These are phyloP conservation scores for Periphyllus acericola DNA, from an alignment of 2,888 invertebrate species.

Conservation along the genomic window DNA sequence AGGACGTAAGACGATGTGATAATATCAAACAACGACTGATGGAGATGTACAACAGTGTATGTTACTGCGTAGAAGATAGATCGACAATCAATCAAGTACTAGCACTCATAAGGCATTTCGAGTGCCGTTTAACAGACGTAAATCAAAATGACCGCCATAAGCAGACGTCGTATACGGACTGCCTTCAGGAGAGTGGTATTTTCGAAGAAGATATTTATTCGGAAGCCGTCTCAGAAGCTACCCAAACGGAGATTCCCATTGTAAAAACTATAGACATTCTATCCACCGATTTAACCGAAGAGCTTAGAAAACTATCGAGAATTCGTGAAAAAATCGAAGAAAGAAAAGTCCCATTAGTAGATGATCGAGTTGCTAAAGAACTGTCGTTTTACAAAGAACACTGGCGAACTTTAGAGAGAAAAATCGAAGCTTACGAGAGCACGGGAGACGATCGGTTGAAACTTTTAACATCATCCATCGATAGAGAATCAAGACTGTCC, in stretches of 20 bases:
- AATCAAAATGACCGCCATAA: constrained; percentile 61
- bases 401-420: constrained; percentile 74
- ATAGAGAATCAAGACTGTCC: constrained; percentile 73
- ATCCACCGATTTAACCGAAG: constrained; percentile 70
- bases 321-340: constrained; percentile 74
- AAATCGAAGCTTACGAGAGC: constrained; percentile 75
- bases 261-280: constrained; percentile 47
- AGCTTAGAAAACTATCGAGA: constrained; percentile 75
- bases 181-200: constrained; percentile 80
- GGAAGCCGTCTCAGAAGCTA: constrained; percentile 51
- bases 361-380: constrained; percentile 70
- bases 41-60: constrained; percentile 63
- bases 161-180: constrained; percentile 66
- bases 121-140: constrained; percentile 64
- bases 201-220: constrained; percentile 68
- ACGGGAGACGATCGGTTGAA: constrained; percentile 74
- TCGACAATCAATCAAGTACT: constrained; percentile 74
- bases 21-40: constrained; percentile 59
- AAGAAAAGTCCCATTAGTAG: constrained; percentile 67
- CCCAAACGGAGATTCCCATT: constrained; percentile 57
- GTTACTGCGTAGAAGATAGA: constrained; percentile 68
- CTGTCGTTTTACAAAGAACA: constrained; percentile 75
- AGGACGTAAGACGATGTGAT: constrained; percentile 54
- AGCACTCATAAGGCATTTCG: constrained; percentile 71
- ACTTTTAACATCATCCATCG: constrained; percentile 73